These are phyloP conservation scores for Paratilapia polleni DNA, from an alignment of 2,113 vertebrate species.

Conservation along the genomic window DNA sequence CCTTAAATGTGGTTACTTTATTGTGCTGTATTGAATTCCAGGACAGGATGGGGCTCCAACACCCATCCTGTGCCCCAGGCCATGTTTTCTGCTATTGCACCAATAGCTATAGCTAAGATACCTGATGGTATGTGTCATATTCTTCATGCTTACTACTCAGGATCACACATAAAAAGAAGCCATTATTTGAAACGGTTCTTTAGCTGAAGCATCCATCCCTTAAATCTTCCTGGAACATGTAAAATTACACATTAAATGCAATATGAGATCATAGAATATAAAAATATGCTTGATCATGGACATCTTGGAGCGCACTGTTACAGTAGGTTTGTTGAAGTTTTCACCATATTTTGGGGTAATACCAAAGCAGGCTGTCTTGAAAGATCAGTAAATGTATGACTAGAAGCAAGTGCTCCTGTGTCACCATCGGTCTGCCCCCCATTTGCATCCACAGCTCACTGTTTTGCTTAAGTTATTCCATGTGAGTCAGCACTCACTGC, in stretches of 20 bases:
- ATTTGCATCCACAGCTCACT: conserved; percentile 47
- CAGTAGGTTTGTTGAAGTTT: neutral
- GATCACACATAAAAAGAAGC: neutral
- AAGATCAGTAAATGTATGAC: neutral
- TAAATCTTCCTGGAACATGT: neutral
- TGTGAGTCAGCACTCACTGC: conserved; percentile 7
- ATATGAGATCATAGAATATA: neutral
- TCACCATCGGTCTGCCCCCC: conserved; percentile 23
- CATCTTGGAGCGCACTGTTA: neutral
- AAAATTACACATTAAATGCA: neutral
- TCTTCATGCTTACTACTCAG: neutral
- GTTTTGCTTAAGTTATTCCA: conserved; percentile 47
- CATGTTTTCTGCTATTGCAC: conserved; percentile 54
- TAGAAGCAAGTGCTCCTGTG: neutral
- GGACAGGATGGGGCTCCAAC: conserved; percentile 36
- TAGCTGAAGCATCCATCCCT: neutral
- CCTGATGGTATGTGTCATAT: conserved; percentile 52
- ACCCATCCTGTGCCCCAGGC: conserved; percentile 68
- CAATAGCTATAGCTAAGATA: conserved; percentile 44
- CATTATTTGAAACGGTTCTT: neutral
- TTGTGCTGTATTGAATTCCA: conserved; percentile 64
- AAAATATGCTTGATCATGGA: neutral
- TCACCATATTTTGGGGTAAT: neutral
- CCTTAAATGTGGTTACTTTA: conserved; percentile 52
- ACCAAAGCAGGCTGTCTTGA: neutral